Conservation (phyloP, 2,888 invertebrate species). For the Chrysodeixis includens region DNA sequence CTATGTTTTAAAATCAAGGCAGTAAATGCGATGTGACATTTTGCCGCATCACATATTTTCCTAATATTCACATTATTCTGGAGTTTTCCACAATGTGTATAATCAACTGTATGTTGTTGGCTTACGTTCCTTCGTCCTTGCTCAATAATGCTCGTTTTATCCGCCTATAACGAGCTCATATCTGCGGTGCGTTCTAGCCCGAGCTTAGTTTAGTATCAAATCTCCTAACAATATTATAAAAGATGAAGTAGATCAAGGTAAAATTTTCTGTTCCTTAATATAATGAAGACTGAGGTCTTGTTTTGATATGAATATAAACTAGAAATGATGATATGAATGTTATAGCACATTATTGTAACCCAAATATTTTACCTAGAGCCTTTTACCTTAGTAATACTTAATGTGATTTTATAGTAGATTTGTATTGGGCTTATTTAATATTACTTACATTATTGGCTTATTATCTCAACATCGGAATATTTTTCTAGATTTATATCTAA, state of each 20-base stretch:
- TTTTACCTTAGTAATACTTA: no score
- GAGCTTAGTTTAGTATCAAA: slow-evolving; percentile 1
- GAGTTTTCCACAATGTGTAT: slow-evolving; percentile 14
- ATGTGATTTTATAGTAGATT: no score
- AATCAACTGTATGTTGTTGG: slow-evolving; percentile 21
- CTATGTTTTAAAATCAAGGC: not conserved
- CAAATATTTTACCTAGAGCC: no score
- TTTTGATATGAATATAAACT: not conserved
- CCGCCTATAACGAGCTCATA: not conserved
- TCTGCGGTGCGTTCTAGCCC: not conserved
- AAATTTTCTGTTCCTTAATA: not conserved
- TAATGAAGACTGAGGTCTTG: not conserved
- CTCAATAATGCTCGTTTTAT: slow-evolving; percentile 13
- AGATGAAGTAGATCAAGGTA: not conserved
- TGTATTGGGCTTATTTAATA: no score
- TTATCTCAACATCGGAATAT: no score
- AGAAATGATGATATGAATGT: no score
- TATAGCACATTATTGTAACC: no score
- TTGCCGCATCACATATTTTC: slow-evolving; percentile 21
- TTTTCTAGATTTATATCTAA: no score
- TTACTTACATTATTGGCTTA: no score
- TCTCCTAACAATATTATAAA: not conserved
- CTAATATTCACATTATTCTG: slow-evolving; percentile 26
- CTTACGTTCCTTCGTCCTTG: slow-evolving; percentile 5
- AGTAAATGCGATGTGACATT: slow-evolving; percentile 16